A percentile compares a stretch with the other conserved stretches of the same genome.
Evolutionary conservation across 2,888 invertebrate genomes (phyloP).

Genomic region (Amblyjoppa fuscipennis): DNA sequence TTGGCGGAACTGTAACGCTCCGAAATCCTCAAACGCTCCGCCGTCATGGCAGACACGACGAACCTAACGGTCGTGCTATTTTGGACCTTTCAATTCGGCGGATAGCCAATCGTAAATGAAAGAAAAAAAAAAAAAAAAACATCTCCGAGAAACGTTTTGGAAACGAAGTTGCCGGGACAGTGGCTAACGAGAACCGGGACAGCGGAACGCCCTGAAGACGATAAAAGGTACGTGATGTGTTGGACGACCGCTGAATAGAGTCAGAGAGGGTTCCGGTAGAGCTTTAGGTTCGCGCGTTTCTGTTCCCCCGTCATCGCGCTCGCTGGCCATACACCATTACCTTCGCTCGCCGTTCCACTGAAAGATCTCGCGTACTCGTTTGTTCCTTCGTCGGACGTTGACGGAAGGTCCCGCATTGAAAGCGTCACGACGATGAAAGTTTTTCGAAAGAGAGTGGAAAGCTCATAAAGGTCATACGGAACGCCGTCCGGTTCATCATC

Average conservation of each 20-base stretch:
- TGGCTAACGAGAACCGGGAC: not conserved
- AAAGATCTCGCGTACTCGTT: conserved; percentile 47
- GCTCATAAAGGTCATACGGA: conserved; percentile 17
- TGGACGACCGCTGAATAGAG: conserved; percentile 25
- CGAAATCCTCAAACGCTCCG: not conserved
- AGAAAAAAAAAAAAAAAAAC: conserved; percentile 8
- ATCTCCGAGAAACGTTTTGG: not conserved
- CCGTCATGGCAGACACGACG: not conserved
- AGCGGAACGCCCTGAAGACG: not conserved
- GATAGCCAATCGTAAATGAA: not conserved
- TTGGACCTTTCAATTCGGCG: not conserved
- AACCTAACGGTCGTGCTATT: not conserved
- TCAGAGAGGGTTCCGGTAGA: conserved; percentile 21
- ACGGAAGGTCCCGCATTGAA: conserved; percentile 29
- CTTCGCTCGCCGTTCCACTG: conserved; percentile 38
- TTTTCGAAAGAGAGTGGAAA: conserved; percentile 7
- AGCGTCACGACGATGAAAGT: conserved; percentile 19
- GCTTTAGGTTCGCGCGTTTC: not conserved
- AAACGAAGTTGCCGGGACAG: not conserved
- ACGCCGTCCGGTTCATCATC: not conserved
- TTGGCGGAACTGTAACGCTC: no score
- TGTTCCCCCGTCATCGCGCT: conserved; percentile 11
- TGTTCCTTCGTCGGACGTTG: conserved; percentile 32
- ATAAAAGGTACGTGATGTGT: conserved; percentile 19
- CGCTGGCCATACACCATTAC: conserved; percentile 49